Evolutionary conservation across 2,113 vertebrate genomes (phyloP).

Genomic region (Danionella cerebrum): DNA sequence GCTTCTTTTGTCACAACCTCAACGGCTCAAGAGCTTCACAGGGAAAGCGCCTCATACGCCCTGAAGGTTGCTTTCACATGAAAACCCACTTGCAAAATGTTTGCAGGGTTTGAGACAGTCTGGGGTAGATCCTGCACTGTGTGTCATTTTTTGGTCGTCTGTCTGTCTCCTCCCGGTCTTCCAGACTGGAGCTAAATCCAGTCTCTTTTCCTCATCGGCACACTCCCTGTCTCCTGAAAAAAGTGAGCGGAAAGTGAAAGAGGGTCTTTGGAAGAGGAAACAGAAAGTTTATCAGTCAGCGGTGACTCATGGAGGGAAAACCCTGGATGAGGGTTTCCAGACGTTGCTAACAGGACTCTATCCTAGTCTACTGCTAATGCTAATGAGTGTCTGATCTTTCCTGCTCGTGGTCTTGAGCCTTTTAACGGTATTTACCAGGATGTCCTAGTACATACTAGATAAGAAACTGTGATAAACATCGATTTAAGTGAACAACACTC

Average conservation of each 20-base stretch:
- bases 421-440: no score
- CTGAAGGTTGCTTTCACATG: neutral
- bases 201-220: constrained; percentile 11
- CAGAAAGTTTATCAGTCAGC: constrained; percentile 39
- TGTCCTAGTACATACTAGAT: no score
- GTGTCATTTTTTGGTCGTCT: constrained; percentile 4
- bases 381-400: constrained; percentile 14
- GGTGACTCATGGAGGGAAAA: constrained; percentile 38
- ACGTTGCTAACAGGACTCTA: constrained; percentile 25
- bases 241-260: neutral
- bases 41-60: neutral
- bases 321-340: constrained; percentile 33
- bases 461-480: no score
- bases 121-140: neutral
- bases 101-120: constrained; percentile 27
- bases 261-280: neutral
- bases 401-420: neutral
- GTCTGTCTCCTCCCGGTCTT: constrained; percentile 11
- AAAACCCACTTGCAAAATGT: constrained; percentile 24
- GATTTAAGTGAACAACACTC: no score
- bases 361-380: constrained; percentile 11
- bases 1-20: no score
- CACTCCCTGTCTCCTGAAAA: neutral
- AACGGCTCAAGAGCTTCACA: neutral
- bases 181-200: neutral